Percentiles rank a stretch among this genome's conserved stretches.
These are phyloP conservation scores for Cheilosia urbana DNA, from an alignment of 2,888 invertebrate genomes.

Conservation along the genomic window DNA sequence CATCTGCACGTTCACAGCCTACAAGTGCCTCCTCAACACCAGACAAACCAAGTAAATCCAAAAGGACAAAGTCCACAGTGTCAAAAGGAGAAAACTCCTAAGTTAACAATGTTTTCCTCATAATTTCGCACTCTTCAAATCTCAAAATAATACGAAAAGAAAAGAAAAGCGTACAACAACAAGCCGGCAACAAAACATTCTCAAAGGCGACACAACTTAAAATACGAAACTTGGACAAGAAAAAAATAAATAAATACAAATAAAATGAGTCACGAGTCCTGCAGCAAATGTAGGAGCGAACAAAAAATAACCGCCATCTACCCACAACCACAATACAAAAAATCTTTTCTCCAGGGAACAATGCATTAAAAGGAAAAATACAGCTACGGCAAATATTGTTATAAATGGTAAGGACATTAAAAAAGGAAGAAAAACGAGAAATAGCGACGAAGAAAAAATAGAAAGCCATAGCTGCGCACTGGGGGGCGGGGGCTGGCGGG, in stretches of 20 bases:
- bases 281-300: slow-evolving; percentile 51
- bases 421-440: slow-evolving; percentile 12
- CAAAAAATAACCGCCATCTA: neutral
- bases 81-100: slow-evolving; percentile 21
- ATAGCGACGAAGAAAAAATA: slow-evolving; percentile 15
- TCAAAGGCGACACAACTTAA: slow-evolving; percentile 15
- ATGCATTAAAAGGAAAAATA: slow-evolving; percentile 63
- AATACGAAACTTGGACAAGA: slow-evolving; percentile 41
- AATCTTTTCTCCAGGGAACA: slow-evolving; percentile 56
- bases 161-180: neutral
- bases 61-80: slow-evolving; percentile 22
- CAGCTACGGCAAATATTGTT: slow-evolving; percentile 71
- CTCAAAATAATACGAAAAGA: slow-evolving; percentile 28
- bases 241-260: slow-evolving; percentile 26
- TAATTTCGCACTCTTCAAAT: slow-evolving; percentile 63
- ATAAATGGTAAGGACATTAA: slow-evolving; percentile 69
- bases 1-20: slow-evolving; percentile 46
- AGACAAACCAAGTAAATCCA: slow-evolving; percentile 18
- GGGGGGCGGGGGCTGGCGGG: neutral
- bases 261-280: slow-evolving; percentile 55
- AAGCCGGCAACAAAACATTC: neutral
- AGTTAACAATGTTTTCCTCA: slow-evolving; percentile 44
- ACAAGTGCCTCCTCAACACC: slow-evolving; percentile 39
- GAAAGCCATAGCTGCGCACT: neutral
- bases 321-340: slow-evolving; percentile 23